These are phyloP conservation scores for Recurvirostra avosetta DNA, from an alignment of 2,113 vertebrate genomes.

Conservation along the genomic window DNA sequence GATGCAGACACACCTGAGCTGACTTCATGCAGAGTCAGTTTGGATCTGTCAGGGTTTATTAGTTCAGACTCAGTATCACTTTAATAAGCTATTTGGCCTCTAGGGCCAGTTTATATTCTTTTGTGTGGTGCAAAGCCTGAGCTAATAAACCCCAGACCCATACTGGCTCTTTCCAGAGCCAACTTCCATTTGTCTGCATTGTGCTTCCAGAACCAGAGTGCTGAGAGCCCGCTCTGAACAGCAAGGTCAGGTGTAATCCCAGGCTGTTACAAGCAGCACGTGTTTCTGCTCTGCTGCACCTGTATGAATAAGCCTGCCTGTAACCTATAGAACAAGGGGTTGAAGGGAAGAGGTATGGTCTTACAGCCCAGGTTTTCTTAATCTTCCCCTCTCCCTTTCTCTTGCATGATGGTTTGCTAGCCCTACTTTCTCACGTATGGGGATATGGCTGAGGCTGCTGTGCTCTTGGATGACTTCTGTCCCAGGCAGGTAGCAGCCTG, in stretches of 20 bases:
- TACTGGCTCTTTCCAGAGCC: conserved; percentile 1
- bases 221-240: conserved; percentile 50
- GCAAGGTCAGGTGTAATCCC: not conserved
- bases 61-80: conserved; percentile 17
- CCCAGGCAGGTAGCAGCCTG: not conserved
- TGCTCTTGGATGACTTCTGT: not conserved
- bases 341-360: not conserved
- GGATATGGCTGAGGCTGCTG: accelerated
- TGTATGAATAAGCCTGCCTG: not conserved
- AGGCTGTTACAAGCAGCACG: not conserved
- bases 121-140: conserved; percentile 22
- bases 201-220: not conserved
- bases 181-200: conserved; percentile 8
- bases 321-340: not conserved
- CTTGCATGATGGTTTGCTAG: not conserved
- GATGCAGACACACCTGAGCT: conserved; percentile 27
- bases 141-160: conserved; percentile 47
- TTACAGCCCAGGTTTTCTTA: not conserved
- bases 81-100: conserved; percentile 50
- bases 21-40: not conserved
- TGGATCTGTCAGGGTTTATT: conserved; percentile 34
- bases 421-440: accelerated
- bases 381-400: not conserved
- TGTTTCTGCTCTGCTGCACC: conserved; percentile 38
- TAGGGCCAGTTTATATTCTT: not conserved